Evolutionary conservation across 2,113 vertebrate genomes (phyloP).

Genomic region (Carollia perspicillata): DNA sequence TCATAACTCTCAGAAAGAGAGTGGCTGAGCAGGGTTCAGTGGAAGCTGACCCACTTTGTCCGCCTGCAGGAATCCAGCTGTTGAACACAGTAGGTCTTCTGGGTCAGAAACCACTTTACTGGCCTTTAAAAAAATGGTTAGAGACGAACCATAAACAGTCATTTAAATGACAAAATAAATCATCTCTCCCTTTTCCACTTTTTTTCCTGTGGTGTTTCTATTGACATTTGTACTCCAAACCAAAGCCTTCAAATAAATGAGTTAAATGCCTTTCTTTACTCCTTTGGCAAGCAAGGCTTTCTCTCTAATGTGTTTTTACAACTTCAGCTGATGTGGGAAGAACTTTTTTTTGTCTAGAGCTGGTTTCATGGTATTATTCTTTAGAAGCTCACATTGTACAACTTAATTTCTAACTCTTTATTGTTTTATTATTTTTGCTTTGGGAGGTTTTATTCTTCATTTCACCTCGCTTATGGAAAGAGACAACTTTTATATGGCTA

Average conservation of each 20-base stretch:
- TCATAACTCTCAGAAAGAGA: neutral
- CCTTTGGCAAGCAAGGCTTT: neutral
- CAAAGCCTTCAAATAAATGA: neutral
- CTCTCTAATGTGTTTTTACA: conserved; percentile 5
- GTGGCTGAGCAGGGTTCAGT: no score
- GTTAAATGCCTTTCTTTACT: neutral
- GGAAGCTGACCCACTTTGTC: neutral
- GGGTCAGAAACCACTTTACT: neutral
- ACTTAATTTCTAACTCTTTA: neutral
- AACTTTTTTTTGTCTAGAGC: conserved; percentile 15
- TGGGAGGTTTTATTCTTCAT: neutral
- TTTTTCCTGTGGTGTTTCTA: neutral
- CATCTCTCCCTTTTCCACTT: neutral
- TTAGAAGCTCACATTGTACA: neutral
- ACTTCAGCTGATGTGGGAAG: neutral
- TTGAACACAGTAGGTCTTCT: neutral
- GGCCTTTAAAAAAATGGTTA: neutral
- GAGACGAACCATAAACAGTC: neutral
- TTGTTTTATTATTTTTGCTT: conserved; percentile 30
- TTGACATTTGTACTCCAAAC: conserved; percentile 14
- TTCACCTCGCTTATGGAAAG: conserved; percentile 20
- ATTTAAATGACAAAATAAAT: neutral
- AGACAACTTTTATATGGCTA: conserved; percentile 2
- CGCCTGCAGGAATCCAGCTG: neutral
- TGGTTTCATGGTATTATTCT: conserved; percentile 11